Conservation (phyloP, 2,888 invertebrate genomes). For the Agrilus biguttatus region DNA sequence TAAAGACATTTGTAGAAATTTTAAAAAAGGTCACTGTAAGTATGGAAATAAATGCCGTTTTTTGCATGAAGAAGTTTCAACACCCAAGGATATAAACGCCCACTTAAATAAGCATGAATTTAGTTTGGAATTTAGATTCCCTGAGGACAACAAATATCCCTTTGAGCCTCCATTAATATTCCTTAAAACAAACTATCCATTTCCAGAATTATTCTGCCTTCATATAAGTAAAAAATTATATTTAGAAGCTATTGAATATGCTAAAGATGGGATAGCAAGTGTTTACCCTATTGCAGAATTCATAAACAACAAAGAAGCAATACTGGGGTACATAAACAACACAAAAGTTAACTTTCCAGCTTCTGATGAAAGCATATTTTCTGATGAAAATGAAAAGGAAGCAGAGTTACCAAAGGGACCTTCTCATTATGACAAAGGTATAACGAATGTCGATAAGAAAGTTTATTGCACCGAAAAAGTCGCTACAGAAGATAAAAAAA, state of each 20-base stretch:
- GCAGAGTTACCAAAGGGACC: slow-evolving; percentile 23
- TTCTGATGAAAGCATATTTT: slow-evolving; percentile 33
- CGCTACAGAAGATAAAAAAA: slow-evolving; percentile 43
- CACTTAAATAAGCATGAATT: slow-evolving; percentile 35
- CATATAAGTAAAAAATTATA: slow-evolving; percentile 50
- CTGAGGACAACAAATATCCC: slow-evolving; percentile 54
- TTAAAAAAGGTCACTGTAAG: slow-evolving; percentile 50
- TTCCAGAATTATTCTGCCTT: slow-evolving; percentile 49
- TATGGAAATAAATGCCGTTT: slow-evolving; percentile 63
- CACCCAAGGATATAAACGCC: slow-evolving; percentile 12
- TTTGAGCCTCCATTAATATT: slow-evolving; percentile 59
- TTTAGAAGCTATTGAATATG: slow-evolving; percentile 49
- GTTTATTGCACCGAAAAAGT: slow-evolving; percentile 38
- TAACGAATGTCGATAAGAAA: slow-evolving; percentile 38
- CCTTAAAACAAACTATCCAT: slow-evolving; percentile 46
- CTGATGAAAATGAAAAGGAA: slow-evolving; percentile 19
- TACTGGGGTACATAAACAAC: slow-evolving; percentile 42
- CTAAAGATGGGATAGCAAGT: slow-evolving; percentile 55
- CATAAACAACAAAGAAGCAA: slow-evolving; percentile 52
- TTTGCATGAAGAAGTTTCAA: slow-evolving; percentile 41
- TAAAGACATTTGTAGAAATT: slow-evolving; percentile 48
- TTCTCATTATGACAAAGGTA: slow-evolving; percentile 50
- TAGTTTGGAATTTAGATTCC: slow-evolving; percentile 63
- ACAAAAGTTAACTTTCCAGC: slow-evolving; percentile 47
- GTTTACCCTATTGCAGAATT: slow-evolving; percentile 59